Evolutionary conservation across 1,140 invertebrate species (phyloP).

Genomic region (Agrypnia vestita): DNA sequence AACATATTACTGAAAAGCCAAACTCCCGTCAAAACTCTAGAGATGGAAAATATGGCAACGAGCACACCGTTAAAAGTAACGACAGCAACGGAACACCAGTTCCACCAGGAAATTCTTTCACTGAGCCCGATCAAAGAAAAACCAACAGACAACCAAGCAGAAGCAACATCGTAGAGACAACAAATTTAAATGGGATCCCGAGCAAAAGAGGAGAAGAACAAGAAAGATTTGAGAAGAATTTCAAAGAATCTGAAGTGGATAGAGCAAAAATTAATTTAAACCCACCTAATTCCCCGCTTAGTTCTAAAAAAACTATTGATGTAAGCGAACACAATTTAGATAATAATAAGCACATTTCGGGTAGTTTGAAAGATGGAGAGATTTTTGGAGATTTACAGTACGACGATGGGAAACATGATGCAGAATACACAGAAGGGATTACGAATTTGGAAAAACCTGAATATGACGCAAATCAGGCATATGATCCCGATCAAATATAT

Average conservation of each 20-base stretch:
- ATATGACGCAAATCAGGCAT: background rate
- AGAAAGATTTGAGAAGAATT: conserved; percentile 48
- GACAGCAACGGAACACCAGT: conserved; percentile 12
- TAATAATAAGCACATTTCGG: conserved; percentile 8
- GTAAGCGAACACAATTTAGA: conserved; percentile 36
- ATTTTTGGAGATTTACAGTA: background rate
- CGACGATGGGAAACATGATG: background rate
- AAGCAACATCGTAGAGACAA: conserved; percentile 10
- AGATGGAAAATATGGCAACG: conserved; percentile 35
- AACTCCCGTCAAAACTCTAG: conserved; percentile 47
- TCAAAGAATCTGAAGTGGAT: conserved; percentile 37
- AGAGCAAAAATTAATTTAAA: background rate
- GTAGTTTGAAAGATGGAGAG: background rate
- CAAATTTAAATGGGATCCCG: background rate
- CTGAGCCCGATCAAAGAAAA: conserved; percentile 46
- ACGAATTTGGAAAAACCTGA: background rate
- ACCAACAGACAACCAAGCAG: conserved; percentile 22
- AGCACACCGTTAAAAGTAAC: conserved; percentile 49
- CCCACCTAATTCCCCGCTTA: conserved; percentile 16
- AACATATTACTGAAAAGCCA: conserved; percentile 3
- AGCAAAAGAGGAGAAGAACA: conserved; percentile 28
- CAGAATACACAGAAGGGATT: background rate
- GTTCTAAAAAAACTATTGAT: conserved; percentile 29
- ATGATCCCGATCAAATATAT: conserved; percentile 21
- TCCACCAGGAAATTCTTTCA: conserved; percentile 15